Conservation (phyloP, 2,113 vertebrate genomes). For the Myotis davidii region DNA sequence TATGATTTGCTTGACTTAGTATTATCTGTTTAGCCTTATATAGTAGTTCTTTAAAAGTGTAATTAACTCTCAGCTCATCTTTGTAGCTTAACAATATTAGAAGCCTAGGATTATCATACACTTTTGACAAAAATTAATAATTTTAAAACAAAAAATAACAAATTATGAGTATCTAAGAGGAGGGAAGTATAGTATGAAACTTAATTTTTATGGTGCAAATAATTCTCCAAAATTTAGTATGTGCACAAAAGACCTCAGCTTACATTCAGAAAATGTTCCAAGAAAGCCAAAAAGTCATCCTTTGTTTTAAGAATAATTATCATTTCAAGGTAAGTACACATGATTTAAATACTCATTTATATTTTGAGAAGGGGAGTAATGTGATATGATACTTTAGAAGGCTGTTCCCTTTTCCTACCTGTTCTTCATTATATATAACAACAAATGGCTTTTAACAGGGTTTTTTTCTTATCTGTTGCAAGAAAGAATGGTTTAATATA, state of each 20-base stretch:
- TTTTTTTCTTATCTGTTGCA: not conserved
- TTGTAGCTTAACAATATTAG: not conserved
- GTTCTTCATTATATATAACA: not conserved
- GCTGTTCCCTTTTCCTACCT: not conserved
- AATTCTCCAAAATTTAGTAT: slow-evolving; percentile 8
- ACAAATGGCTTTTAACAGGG: not conserved
- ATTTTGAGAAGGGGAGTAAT: slow-evolving; percentile 21
- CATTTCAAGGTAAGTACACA: slow-evolving; percentile 10
- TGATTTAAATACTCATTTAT: slow-evolving; percentile 21
- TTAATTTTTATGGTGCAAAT: slow-evolving; percentile 23
- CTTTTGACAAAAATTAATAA: slow-evolving; percentile 32
- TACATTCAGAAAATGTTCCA: slow-evolving; percentile 43
- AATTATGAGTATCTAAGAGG: not conserved
- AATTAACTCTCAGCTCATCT: not conserved
- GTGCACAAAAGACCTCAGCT: not conserved
- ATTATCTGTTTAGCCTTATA: not conserved
- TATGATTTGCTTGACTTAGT: slow-evolving; percentile 1
- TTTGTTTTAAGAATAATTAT: slow-evolving; percentile 2
- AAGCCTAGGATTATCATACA: not conserved
- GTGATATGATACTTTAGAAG: not conserved
- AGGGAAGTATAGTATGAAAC: not conserved
- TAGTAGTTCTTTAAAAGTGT: slow-evolving; percentile 38
- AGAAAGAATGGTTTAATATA: not conserved
- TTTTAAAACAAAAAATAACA: slow-evolving; percentile 27
- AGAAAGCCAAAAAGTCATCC: not conserved